Base-by-base conservation (phyloP, 2,888 invertebrate genomes). In the Morpho deidamia region DNA sequence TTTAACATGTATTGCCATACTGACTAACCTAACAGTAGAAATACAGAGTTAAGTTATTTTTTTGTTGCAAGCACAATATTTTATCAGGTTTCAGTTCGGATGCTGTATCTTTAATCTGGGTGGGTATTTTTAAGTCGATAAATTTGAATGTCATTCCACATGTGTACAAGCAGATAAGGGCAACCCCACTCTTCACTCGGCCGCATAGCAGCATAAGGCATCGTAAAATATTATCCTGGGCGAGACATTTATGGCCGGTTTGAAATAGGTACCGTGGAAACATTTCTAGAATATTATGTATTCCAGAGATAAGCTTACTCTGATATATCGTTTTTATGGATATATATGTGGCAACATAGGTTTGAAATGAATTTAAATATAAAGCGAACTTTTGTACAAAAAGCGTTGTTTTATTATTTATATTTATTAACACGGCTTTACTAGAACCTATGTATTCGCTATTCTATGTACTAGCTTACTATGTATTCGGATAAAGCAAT, bases 161-260 rank as follows among this genome's bases (percentile, higher is more conserved):
- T 82, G 81, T 85, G 83, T 77, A 50, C 10, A 76, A 78, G 81
- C 75, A 81, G 85, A 87, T 85, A 84, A 82, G 81, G 72, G 67
- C 66, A 64, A 60, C 61, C 45, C 57, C 44, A 2, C 64, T 66
- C 62, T 62, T 60, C 69, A 70, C 72, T 79, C 80, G 81, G 79
- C 81, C 83, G 80, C 70, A 69, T 74, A 65, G 61, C 23, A 23
- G 23, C 74, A 68, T 78, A 77, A 78, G 81, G 77, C 71, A 64
- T 81, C 84, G 82, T 89, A 84, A 89, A 89, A 88, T 88, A 88
- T 88, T 82, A 86, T 85, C 86, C 83, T 80, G 85, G 62, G 68
- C 64, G 67, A 76, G 89, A 89, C 88, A 83, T 89, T 89, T 85
- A 89, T 75, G 75, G 72, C 76, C 74, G 63, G 67, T 72, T 73